Evolutionary conservation across 2,888 invertebrate species (phyloP).

Genomic region (Lepetodrilus schrolli): DNA sequence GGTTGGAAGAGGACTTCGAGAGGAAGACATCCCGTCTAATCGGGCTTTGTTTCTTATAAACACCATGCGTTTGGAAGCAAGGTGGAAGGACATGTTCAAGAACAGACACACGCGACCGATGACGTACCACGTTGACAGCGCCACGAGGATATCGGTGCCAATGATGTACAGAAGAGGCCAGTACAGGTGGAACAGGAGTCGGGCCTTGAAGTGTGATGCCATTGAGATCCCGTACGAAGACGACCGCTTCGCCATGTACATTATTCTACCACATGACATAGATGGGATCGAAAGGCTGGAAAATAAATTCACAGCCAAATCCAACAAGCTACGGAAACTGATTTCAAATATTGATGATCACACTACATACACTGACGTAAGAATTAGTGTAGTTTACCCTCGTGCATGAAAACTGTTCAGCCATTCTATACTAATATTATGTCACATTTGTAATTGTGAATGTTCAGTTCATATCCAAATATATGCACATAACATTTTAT

Average conservation of each 20-base stretch:
- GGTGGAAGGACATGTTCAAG: not conserved
- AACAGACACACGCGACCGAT: not conserved
- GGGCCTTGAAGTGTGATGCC: not conserved
- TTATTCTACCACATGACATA: not conserved
- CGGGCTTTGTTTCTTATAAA: not conserved
- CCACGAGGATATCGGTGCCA: not conserved
- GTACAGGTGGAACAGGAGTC: not conserved
- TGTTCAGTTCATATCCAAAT: no score
- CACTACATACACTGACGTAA: no score
- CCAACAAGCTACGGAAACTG: no score
- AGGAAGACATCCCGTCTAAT: not conserved
- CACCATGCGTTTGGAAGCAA: not conserved
- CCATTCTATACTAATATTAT: no score
- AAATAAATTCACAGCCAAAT: not conserved
- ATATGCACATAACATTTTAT: no score
- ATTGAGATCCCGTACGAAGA: not conserved
- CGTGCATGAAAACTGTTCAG: no score
- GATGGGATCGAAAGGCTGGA: not conserved
- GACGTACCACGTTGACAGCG: not conserved
- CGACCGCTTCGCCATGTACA: slow-evolving; percentile 1
- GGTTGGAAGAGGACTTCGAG: not conserved
- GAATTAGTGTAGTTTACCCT: no score
- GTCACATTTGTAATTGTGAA: no score
- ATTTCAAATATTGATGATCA: no score
- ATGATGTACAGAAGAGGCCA: not conserved